Percentiles rank a stretch among this genome's conserved stretches.
Evolutionary conservation across 2,113 vertebrate genomes (phyloP).

Genomic region (Plectropomus leopardus): DNA sequence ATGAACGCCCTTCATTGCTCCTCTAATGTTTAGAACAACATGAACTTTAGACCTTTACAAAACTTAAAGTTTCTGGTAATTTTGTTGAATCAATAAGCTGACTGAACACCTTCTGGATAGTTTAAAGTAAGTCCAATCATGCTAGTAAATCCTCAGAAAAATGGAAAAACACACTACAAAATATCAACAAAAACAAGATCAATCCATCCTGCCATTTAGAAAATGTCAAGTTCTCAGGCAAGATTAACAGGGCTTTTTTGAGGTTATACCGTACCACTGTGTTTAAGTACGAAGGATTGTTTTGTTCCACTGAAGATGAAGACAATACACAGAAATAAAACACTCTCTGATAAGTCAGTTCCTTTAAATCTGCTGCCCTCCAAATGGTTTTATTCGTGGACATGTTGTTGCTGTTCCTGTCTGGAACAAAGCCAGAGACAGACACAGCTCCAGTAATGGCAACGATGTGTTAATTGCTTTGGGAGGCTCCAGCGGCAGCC

Average conservation of each 20-base stretch:
- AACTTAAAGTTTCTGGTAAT: neutral
- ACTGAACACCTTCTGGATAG: neutral
- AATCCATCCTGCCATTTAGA: constrained; percentile 32
- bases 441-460: constrained; percentile 10
- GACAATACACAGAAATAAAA: neutral
- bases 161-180: neutral
- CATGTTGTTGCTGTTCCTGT: neutral
- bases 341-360: neutral
- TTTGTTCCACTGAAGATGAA: constrained; percentile 5
- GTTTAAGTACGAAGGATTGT: neutral
- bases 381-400: neutral
- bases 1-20: neutral
- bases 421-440: constrained; percentile 25
- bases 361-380: neutral
- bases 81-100: constrained; percentile 15
- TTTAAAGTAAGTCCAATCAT: constrained; percentile 3
- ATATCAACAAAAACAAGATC: constrained; percentile 18
- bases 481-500: constrained; percentile 31
- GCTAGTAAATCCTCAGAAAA: neutral
- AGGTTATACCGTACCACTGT: neutral
- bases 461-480: constrained; percentile 53
- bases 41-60: neutral
- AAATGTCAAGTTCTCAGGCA: constrained; percentile 27
- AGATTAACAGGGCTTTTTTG: neutral
- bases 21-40: neutral